Conservation (phyloP, 2,888 invertebrate species). For the Heliconius ismenius region DNA sequence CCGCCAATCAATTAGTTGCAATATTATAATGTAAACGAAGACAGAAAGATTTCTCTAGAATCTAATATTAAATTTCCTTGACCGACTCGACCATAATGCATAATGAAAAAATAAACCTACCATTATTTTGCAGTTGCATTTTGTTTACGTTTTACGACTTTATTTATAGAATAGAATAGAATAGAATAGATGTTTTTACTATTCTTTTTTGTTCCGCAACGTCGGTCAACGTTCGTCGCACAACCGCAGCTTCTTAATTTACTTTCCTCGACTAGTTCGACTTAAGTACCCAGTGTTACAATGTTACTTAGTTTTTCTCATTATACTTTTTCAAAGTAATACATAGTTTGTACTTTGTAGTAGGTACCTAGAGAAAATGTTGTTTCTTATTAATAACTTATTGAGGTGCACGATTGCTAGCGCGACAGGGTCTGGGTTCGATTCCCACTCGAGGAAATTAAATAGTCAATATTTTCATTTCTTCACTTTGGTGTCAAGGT, state of each 20-base stretch:
- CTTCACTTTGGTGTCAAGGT: no score
- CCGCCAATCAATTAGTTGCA: no score
- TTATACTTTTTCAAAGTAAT: constrained; percentile 6
- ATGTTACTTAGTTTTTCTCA: constrained; percentile 8
- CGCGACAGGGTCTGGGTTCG: no score
- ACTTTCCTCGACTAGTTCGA: constrained; percentile 47
- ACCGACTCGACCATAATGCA: not conserved
- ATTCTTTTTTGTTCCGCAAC: constrained; percentile 25
- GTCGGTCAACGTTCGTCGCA: constrained; percentile 54
- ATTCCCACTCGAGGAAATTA: no score
- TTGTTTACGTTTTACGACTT: constrained; percentile 21
- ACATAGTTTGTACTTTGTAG: not conserved
- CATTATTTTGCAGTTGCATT: constrained; percentile 6
- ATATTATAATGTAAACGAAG: no score
- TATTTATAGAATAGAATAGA: constrained; percentile 25
- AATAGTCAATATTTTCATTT: no score
- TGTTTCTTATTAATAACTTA: not conserved
- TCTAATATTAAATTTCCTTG: not conserved
- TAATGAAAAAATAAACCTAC: constrained; percentile 5
- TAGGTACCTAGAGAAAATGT: not conserved
- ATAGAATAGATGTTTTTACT: constrained; percentile 20
- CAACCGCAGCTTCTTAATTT: constrained; percentile 57
- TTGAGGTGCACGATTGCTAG: no score
- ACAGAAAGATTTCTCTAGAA: not conserved
- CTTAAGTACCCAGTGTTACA: constrained; percentile 9